Conservation (phyloP, 2,797 vertebrate species). For the Pteronotus mesoamericanus region DNA sequence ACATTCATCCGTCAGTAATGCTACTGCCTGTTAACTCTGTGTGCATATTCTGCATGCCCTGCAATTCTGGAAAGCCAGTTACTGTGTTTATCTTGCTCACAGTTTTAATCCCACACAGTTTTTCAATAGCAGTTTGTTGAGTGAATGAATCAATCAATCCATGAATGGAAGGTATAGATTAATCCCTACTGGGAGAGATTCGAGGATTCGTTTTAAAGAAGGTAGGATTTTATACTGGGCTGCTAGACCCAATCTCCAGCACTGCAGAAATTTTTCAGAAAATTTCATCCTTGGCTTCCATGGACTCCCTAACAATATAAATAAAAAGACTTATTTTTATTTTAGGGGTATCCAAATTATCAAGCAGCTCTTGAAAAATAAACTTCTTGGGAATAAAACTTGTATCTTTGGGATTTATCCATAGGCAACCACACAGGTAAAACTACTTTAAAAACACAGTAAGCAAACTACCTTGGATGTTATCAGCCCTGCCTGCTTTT, state of each 20-base stretch:
- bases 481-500: not conserved
- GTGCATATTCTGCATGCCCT: not conserved
- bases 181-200: not conserved
- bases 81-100: not conserved
- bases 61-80: not conserved
- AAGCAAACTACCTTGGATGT: not conserved
- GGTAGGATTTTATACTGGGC: not conserved
- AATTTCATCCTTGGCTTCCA: not conserved
- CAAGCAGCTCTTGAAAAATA: not conserved
- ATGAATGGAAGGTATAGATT: not conserved
- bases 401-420: not conserved
- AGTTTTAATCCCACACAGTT: not conserved
- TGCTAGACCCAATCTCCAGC: not conserved
- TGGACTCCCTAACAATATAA: not conserved
- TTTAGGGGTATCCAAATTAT: not conserved
- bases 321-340: not conserved
- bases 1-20: not conserved
- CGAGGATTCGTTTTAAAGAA: not conserved
- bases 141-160: not conserved
- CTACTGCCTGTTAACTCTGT: not conserved
- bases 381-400: not conserved
- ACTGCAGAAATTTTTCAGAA: constrained; percentile 24
- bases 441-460: not conserved
- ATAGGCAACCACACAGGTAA: not conserved
- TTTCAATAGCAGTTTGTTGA: not conserved